Base-by-base conservation (phyloP, 2,888 invertebrate genomes). In the Caradrina clavipalpis region DNA sequence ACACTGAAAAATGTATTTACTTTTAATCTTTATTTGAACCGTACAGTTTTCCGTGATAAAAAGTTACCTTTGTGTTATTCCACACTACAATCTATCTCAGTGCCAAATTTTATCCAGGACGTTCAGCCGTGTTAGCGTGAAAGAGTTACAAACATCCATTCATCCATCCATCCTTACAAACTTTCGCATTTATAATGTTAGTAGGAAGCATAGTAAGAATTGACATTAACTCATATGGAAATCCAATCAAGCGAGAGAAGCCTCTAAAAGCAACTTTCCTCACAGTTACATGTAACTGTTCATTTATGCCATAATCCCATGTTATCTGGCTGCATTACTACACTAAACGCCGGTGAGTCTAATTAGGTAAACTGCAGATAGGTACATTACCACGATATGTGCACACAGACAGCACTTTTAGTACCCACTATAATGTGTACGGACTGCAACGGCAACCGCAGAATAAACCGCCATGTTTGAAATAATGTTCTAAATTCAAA, bases 251-350 rank as follows among this genome's bases (percentile, higher is more conserved):
- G 58, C 47, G 49, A 15, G 51, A 13, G 65, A 58, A 64, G 80
- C 81, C 49, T 57, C 50, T 74, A 76, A 74, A 84, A 55, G 71
- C 76, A 70, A 76, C 81, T 85, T 83, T 85, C 86, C 70, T 73
- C 73, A 69, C 83, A 83, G 85, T 83, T 75, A 81, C 67, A 69
- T 64, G 66, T 78, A 78, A 85, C 83, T 83, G 83, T 85, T 73
- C 62, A 76, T 82, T 82, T 84, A 79, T 74, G 73, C 68, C 54
- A 73, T 83, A 77, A 76, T 78, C 74, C 55, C 68, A 66, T 85
- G 71, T 74, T 83, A 85, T 78, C 73, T 75, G 19, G 45, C 63
- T 70, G 66, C 59, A 77, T 69, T 69, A 68, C 71, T 55, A 59
- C 69, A 76, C 73, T 83, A 83, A 83, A 85, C 67, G 73, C 75